Base-by-base conservation (phyloP, 2,797 vertebrate genomes). In the Setipinna tenuifilis region DNA sequence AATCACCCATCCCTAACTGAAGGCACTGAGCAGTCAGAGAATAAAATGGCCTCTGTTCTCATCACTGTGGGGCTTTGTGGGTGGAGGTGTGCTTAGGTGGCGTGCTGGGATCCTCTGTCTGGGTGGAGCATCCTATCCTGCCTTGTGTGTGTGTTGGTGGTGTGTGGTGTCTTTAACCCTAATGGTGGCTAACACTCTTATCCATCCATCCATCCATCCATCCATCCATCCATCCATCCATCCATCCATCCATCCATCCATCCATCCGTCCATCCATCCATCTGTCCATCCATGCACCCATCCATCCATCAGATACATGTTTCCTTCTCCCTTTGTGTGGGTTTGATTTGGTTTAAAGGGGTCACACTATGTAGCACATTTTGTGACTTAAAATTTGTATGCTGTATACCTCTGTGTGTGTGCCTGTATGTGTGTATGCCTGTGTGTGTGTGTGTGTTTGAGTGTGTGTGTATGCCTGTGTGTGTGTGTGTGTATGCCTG, bases 401-500 rank as follows among this genome's bases (percentile, higher is more conserved):
- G 54, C 14, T 12, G 54, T 57, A 14, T 57, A 12, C 17, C 54
- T 57, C 54, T 17, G 54, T 62, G 61, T 62, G n/a, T 62, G 61
- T 62, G 21, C 84, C 86, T 89, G 75, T 83, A 65, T 7, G 84
- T 68, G 2, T 25, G 23, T 65, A 6, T 78, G 41, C 17, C 25
- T 83, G 28, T 83, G 16, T n/a, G 10, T 54, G 23, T 16, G 31
- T 28, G 0, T 31, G 31, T 19, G 68, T 78, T 17, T 81, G 17
- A 59, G 35, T 65, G 11, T 28, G 82, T 10, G 58, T 71, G 41
- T 80, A 71, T 81, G 19, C n/a, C 44, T 46, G 57, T 62, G 57
- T 62, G 25, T 44, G 28, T 61, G 71, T 16, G 50, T 41, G 25
- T 59, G 48, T 35, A 14, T 84, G 17, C 46, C 3, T 31, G 9